Percentiles rank a stretch among this genome's conserved stretches.
Conservation (phyloP, 2,113 vertebrate genomes). For the Caloenas nicobarica region DNA sequence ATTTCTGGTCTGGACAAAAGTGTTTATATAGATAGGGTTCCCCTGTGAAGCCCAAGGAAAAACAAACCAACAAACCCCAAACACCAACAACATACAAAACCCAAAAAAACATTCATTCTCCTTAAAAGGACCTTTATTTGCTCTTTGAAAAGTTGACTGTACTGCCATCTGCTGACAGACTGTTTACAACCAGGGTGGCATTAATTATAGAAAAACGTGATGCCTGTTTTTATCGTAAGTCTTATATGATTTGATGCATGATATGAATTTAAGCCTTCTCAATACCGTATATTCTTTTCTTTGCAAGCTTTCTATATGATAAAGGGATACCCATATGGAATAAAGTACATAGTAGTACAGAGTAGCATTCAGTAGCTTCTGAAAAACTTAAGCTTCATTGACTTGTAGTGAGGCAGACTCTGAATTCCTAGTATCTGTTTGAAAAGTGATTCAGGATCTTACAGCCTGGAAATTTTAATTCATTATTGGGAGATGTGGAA, state of each 20-base stretch:
- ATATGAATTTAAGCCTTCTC: neutral
- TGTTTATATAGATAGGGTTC: neutral
- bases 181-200: neutral
- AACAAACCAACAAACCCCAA: neutral
- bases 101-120: neutral
- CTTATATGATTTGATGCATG: neutral
- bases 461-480: neutral
- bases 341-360: neutral
- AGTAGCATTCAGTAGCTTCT: neutral
- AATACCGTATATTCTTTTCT: neutral
- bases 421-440: neutral
- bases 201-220: neutral
- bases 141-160: neutral
- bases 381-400: neutral
- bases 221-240: neutral
- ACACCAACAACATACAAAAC: too few relatives aligned
- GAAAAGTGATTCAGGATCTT: neutral
- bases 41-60: neutral
- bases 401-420: neutral
- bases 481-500: neutral
- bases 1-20: neutral
- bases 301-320: neutral
- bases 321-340: neutral
- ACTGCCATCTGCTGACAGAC: constrained; percentile 57
- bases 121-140: neutral